Conservation (phyloP, 2,113 vertebrate species). For the Pachypanchax playfairii region DNA sequence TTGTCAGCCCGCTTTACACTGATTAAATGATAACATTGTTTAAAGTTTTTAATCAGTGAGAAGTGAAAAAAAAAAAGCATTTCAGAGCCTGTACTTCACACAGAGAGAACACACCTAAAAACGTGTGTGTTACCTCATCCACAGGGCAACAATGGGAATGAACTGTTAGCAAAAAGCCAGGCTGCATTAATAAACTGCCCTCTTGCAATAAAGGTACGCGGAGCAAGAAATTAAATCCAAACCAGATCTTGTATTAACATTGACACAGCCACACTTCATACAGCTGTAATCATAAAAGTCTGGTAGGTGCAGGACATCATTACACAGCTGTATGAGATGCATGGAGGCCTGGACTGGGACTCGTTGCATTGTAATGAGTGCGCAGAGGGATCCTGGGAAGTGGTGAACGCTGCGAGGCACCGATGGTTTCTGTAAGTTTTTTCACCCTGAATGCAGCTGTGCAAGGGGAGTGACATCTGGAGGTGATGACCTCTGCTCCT, state of each 20-base stretch:
- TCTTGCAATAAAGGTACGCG: constrained; percentile 47
- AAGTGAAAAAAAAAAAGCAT: constrained; percentile 19
- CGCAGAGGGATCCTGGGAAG: constrained; percentile 34
- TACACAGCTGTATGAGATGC: constrained; percentile 39
- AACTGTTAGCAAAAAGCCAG: constrained; percentile 70
- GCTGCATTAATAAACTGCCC: constrained; percentile 64
- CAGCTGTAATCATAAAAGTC: constrained; percentile 64
- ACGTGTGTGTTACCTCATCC: constrained; percentile 64
- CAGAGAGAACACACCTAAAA: constrained; percentile 66
- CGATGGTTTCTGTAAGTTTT: constrained; percentile 47
- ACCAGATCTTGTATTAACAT: constrained; percentile 57
- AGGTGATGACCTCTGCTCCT: constrained; percentile 39
- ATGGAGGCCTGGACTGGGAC: constrained; percentile 34
- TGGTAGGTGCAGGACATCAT: constrained; percentile 59
- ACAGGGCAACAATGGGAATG: constrained; percentile 73
- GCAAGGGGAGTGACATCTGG: constrained; percentile 12
- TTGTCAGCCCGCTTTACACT: constrained; percentile 43
- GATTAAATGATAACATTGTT: constrained; percentile 51
- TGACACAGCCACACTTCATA: constrained; percentile 36
- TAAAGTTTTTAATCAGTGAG: constrained; percentile 26
- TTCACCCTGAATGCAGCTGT: constrained; percentile 41
- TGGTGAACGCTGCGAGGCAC: constrained; percentile 14
- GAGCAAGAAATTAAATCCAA: constrained; percentile 66
- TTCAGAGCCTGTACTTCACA: constrained; percentile 23
- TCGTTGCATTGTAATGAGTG: constrained; percentile 52